These are phyloP conservation scores for Oscarella lobularis DNA, from an alignment of 37 sponge, comb jelly and placozoan species.

Conservation along the genomic window DNA sequence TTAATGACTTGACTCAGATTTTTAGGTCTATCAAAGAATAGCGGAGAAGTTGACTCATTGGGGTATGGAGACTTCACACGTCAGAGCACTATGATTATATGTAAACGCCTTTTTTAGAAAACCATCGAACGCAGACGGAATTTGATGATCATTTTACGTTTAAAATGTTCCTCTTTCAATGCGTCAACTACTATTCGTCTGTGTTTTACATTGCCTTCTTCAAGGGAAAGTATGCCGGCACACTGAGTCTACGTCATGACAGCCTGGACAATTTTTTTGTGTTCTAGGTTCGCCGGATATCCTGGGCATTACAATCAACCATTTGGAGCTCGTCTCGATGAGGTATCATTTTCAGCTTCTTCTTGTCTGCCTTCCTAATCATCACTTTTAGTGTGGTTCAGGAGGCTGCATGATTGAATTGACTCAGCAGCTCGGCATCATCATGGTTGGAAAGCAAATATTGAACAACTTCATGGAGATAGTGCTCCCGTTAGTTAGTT, in stretches of 20 bases:
- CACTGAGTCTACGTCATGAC: too few species aligned
- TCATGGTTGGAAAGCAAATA: slow-evolving; percentile 88
- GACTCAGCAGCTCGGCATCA: slow-evolving; percentile 83
- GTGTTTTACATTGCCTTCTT: slow-evolving; percentile 54
- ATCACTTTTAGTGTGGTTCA: slow-evolving; percentile 81
- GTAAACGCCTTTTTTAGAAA: too few species aligned
- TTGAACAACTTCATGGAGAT: slow-evolving; percentile 81
- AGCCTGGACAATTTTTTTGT: too few species aligned
- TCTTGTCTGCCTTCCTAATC: too few species aligned
- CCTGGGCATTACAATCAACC: slow-evolving; percentile 66
- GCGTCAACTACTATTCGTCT: slow-evolving; percentile 41
- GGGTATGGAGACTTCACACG: slow-evolving; percentile 64
- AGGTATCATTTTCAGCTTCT: slow-evolving; percentile 10
- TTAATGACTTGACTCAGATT: too few species aligned
- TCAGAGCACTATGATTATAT: too few species aligned
- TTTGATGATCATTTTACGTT: slow-evolving; percentile 87
- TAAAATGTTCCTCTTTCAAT: slow-evolving; percentile 90
- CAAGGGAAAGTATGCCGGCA: slow-evolving; percentile 61
- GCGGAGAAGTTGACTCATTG: slow-evolving; percentile 68
- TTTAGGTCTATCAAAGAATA: slow-evolving; percentile 40
- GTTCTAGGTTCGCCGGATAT: slow-evolving; percentile 54
- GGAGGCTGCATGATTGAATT: slow-evolving; percentile 93
- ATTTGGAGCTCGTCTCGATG: slow-evolving; percentile 61
- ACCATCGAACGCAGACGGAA: slow-evolving; percentile 92
- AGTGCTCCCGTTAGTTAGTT: slow-evolving; percentile 75